A percentile compares a stretch with the other conserved stretches of the same genome.
These are phyloP conservation scores for Lophius piscatorius DNA, from an alignment of 2,113 vertebrate species.

Conservation along the genomic window DNA sequence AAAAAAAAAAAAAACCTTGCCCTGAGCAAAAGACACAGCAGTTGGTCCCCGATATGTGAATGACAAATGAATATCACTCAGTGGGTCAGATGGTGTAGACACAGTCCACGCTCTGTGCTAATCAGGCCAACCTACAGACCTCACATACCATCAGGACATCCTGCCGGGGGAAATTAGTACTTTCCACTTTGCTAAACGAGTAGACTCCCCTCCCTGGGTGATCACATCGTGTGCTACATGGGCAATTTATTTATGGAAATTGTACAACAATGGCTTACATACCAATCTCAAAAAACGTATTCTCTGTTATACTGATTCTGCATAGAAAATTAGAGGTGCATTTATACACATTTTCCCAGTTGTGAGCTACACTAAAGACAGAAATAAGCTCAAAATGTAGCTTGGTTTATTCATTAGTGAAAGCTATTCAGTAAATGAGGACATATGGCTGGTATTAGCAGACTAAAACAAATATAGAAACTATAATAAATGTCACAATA, in stretches of 20 bases:
- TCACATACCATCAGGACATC: constrained; percentile 69
- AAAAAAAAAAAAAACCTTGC: constrained; percentile 68
- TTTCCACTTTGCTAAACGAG: constrained; percentile 67
- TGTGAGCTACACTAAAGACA: constrained; percentile 1
- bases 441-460: too few species aligned
- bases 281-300: constrained; percentile 55
- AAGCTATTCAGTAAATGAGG: background rate
- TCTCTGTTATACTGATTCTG: constrained; percentile 30
- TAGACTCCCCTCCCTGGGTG: constrained; percentile 63
- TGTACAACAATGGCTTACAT: constrained; percentile 31
- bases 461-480: too few species aligned
- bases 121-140: constrained; percentile 75
- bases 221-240: constrained; percentile 65
- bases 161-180: constrained; percentile 70
- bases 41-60: constrained; percentile 75
- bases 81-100: constrained; percentile 78
- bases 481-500: too few species aligned
- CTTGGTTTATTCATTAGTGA: constrained; percentile 17
- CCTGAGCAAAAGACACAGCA: constrained; percentile 71
- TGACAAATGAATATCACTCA: constrained; percentile 77
- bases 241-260: constrained; percentile 69
- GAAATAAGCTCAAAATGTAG: constrained; percentile 10
- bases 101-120: constrained; percentile 74
- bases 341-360: constrained; percentile 37
- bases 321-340: constrained; percentile 39